Evolutionary conservation across 2,797 vertebrate genomes (phyloP).

Genomic region (Antrozous pallidus): DNA sequence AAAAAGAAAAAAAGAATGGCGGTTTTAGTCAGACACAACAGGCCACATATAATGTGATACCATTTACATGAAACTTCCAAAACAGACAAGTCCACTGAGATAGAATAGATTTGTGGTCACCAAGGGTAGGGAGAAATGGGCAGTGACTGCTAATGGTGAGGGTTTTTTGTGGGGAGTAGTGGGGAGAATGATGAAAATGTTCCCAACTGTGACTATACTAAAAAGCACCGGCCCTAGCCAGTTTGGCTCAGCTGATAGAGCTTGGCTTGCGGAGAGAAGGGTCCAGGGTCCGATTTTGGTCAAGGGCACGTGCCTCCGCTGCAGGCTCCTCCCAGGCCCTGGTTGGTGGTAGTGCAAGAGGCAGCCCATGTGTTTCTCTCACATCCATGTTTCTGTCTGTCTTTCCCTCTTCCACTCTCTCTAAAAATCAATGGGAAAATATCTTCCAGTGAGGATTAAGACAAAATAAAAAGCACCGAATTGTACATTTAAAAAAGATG

Average conservation of each 20-base stretch:
- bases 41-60: not conserved
- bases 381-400: not conserved
- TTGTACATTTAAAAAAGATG: too few species aligned
- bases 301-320: too few species aligned
- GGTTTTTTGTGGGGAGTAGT: accelerated
- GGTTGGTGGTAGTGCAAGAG: too few species aligned
- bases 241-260: too few species aligned
- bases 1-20: not conserved
- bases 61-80: not conserved
- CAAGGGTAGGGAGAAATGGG: not conserved
- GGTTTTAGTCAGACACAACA: not conserved
- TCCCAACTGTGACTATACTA: too few species aligned
- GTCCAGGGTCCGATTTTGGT: too few species aligned
- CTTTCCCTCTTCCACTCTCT: not conserved
- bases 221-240: too few species aligned
- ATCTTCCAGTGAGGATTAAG: too few species aligned
- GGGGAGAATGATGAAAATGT: too few species aligned
- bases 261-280: too few species aligned
- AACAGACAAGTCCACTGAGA: not conserved
- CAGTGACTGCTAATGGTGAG: not conserved
- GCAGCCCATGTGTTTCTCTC: too few species aligned
- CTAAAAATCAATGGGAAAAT: not conserved
- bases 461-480: not conserved
- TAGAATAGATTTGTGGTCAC: not conserved
- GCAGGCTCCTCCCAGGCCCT: too few species aligned